These are phyloP conservation scores for Heteromurus nitidus DNA, from an alignment of 2,888 invertebrate species.

Conservation along the genomic window DNA sequence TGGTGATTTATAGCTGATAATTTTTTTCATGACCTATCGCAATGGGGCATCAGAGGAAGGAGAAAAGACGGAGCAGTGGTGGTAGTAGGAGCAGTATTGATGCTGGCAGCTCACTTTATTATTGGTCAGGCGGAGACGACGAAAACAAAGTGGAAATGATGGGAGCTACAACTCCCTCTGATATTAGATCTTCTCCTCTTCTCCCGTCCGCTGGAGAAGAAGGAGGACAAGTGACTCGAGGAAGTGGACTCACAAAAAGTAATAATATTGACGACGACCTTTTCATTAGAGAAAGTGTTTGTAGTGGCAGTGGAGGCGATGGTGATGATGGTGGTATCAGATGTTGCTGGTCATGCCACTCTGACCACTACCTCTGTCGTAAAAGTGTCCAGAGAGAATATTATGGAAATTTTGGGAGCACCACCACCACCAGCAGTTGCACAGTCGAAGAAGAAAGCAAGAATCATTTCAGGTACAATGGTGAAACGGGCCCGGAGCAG, in stretches of 20 bases:
- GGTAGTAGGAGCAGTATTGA: constrained; percentile 17
- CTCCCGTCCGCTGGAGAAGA: neutral
- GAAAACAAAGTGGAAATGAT: constrained; percentile 8
- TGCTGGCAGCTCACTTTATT: constrained; percentile 46
- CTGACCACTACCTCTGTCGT: constrained; percentile 11
- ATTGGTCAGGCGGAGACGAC: constrained; percentile 36
- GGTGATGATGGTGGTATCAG: constrained; percentile 34
- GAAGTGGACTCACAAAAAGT: constrained; percentile 28
- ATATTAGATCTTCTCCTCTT: too few relatives aligned
- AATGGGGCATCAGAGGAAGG: constrained; percentile 62
- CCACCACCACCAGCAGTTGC: neutral
- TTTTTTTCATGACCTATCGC: constrained; percentile 68
- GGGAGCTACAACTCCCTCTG: neutral
- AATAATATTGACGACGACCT: constrained; percentile 44
- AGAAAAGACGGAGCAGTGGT: constrained; percentile 27
- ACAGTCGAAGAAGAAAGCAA: constrained; percentile 26
- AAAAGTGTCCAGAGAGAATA: neutral
- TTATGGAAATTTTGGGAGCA: constrained; percentile 35
- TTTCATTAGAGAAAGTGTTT: constrained; percentile 54
- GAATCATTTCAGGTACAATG: constrained; percentile 41
- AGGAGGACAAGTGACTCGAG: neutral
- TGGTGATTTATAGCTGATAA: constrained; percentile 66
- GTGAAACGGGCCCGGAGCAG: too few relatives aligned
- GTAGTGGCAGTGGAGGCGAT: constrained; percentile 12
- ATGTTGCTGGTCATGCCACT: constrained; percentile 25